phyloP scores from a whole-genome alignment of 2,797 vertebrate genomes.

The Macropus fuliginosus region DNA sequence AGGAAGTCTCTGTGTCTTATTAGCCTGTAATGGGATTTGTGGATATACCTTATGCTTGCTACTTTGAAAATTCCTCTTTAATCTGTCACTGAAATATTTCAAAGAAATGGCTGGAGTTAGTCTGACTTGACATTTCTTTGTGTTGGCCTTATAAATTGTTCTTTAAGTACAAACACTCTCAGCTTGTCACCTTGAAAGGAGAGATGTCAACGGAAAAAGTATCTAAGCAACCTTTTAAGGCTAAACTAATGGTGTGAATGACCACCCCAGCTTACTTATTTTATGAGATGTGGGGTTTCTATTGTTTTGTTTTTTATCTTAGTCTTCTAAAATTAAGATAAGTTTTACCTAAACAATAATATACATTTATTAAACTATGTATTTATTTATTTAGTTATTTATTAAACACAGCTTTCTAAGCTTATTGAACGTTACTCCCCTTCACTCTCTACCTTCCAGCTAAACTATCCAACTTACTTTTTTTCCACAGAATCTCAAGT shows the following conservation, averaged over 20 bases:
- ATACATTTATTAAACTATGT: neutral
- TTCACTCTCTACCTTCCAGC: neutral
- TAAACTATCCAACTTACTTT: neutral
- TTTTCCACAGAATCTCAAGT: neutral
- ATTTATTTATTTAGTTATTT: too few species aligned
- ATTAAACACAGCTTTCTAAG: neutral
- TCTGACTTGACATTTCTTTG: constrained; percentile 34
- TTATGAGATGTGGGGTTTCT: neutral
- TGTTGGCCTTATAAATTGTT: constrained; percentile 23
- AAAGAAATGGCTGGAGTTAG: constrained; percentile 34
- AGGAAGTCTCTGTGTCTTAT: fast-evolving
- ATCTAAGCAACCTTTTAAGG: neutral
- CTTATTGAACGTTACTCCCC: neutral
- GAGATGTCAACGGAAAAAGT: neutral
- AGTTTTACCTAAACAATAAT: neutral
- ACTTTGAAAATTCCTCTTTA: constrained; percentile 12
- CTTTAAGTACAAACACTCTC: constrained; percentile 45
- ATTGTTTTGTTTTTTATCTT: neutral
- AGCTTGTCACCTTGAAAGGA: constrained; percentile 23
- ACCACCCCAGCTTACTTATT: neutral
- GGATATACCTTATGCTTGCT: neutral
- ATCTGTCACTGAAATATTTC: neutral
- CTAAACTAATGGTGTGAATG: neutral
- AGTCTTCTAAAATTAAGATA: neutral
- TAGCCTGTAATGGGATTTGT: constrained; percentile 27